Evolutionary conservation across 1,140 invertebrate genomes (phyloP), one percentile per base, ranked within the genome.

Genomic region (Nebria ingens): DNA sequence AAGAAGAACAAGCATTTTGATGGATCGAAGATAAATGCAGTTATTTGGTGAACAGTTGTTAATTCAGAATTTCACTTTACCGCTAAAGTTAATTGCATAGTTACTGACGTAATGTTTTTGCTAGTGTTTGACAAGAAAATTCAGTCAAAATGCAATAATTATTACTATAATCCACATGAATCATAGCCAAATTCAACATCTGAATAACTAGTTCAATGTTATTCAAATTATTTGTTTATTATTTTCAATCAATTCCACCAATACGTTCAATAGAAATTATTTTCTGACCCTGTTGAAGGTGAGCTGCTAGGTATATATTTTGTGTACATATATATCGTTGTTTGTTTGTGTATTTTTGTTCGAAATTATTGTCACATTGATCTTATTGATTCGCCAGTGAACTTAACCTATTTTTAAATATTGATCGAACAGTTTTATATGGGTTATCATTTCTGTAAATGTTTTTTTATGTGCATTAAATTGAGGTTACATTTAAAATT

Each of bases 141-240:
- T 25, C 34, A 29, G 22, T 23, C 22, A 13, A 15, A 34, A 17
- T 53, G 25, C 15, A 53, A 29, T 29, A 53, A 53, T 29, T 17
- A 52, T 52, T 21, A 21, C 12, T 13, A 51, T 29, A 21, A n/a
- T n/a, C n/a, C 4, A 53, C 22, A 53, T 53, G 15, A 12, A 45
- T 53, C 52, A 12, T 53, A 53, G 52, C 52, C 25, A 53, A 29
- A n/a, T 9, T 45, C 40, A 52, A 23, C 56, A 56, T 25, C 51
- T 40, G 57, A 60, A 58, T 55, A 52, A 57, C 61, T 58, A 56
- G 12, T 21, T 61, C 58, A 67, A 69, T 69, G 67, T 62, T 69
- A 69, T 65, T 65, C 62, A 69, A 69, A 69, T 69, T 66, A 64
- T 62, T 64, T 64, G 66, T 68, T 66, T 63, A 54, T 56, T 53